Evolutionary conservation across 2,888 invertebrate genomes (phyloP).

Genomic region (Empis livida): DNA sequence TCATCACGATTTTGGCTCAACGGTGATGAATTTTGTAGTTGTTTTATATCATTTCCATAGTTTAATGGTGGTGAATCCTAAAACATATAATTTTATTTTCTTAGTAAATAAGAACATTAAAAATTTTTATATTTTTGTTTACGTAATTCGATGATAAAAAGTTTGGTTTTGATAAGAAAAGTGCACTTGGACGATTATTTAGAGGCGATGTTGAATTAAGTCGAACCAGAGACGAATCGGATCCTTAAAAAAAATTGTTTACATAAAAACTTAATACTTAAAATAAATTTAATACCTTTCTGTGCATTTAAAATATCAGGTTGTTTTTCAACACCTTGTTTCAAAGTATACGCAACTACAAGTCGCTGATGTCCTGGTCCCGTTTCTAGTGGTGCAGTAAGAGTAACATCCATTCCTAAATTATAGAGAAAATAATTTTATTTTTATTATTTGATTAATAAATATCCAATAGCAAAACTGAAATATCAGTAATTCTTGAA

Average conservation of each 20-base stretch:
- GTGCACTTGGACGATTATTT: conserved; percentile 30
- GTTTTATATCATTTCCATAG: conserved; percentile 9
- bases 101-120: neutral
- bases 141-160: conserved; percentile 27
- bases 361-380: conserved; percentile 73
- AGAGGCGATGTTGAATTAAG: conserved; percentile 27
- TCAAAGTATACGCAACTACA: conserved; percentile 74
- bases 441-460: no score
- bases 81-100: neutral
- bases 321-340: conserved; percentile 57
- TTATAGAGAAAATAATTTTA: neutral
- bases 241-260: conserved; percentile 10
- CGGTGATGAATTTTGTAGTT: neutral
- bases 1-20: conserved; percentile 15
- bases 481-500: no score
- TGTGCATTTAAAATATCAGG: conserved; percentile 74
- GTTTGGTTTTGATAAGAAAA: conserved; percentile 23
- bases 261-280: no score
- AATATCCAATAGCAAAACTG: no score
- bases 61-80: conserved; percentile 12
- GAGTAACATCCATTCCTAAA: conserved; percentile 36
- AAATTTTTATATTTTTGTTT: conserved; percentile 13
- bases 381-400: conserved; percentile 52
- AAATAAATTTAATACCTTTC: conserved; percentile 38
- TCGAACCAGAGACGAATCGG: conserved; percentile 8